phyloP scores from a whole-genome alignment of 2,797 vertebrate genomes.

The Silurus lanzhouensis region DNA sequence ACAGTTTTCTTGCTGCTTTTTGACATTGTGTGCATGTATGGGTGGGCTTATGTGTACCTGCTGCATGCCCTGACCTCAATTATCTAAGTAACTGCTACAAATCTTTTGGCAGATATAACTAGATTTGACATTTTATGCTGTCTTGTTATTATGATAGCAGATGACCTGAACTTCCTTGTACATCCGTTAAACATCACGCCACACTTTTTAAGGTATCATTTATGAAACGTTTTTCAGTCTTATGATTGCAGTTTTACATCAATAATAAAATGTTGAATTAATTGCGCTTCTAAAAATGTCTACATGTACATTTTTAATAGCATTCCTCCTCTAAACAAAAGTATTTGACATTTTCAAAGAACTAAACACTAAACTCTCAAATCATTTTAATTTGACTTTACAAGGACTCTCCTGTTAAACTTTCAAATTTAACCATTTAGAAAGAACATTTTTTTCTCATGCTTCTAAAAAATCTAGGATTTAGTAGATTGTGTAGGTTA shows the following conservation, averaged over 20 bases:
- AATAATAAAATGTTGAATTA: neutral
- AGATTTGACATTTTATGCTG: constrained; percentile 27
- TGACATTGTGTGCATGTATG: constrained; percentile 69
- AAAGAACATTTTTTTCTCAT: neutral
- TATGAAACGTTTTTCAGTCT: neutral
- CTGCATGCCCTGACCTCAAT: constrained; percentile 74
- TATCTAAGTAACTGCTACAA: constrained; percentile 76
- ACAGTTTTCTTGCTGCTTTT: constrained; percentile 70
- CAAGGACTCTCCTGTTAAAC: neutral
- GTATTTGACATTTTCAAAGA: neutral
- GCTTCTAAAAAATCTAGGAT: too few relatives aligned
- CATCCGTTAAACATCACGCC: neutral
- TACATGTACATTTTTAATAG: neutral
- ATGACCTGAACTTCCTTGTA: constrained; percentile 22
- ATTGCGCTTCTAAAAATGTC: neutral
- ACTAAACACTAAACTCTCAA: neutral
- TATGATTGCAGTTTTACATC: neutral
- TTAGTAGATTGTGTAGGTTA: neutral
- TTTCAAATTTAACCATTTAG: neutral
- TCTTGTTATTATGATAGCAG: neutral
- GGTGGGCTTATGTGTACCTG: constrained; percentile 63
- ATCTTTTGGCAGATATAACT: constrained; percentile 77
- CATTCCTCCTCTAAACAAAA: neutral
- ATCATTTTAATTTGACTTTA: neutral
- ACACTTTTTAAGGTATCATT: neutral